These are phyloP conservation scores for Drosophila gaucha DNA, from an alignment of 2,888 invertebrate genomes.

Conservation along the genomic window DNA sequence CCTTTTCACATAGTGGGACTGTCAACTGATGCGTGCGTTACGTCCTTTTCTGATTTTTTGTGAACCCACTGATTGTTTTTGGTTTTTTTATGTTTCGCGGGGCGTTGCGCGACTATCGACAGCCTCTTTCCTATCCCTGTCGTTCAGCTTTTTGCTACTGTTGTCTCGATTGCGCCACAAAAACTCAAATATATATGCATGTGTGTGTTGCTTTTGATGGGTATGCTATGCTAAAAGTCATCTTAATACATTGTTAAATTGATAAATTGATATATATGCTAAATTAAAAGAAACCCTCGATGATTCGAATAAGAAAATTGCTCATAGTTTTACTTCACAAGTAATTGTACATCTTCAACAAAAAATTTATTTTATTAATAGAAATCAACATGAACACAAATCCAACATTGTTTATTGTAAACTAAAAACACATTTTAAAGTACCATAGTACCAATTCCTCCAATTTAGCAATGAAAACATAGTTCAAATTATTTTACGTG, in stretches of 20 bases:
- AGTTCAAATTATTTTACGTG: too few species aligned
- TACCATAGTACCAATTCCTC: too few species aligned
- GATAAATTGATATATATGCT: conserved; percentile 6
- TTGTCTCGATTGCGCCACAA: conserved; percentile 31
- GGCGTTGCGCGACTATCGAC: conserved; percentile 22
- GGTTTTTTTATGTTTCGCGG: conserved; percentile 6
- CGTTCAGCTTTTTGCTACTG: conserved; percentile 7
- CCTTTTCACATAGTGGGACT: conserved; percentile 35
- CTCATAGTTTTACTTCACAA: too few species aligned
- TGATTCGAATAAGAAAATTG: too few species aligned
- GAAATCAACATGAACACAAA: background rate
- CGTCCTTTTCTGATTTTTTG: conserved; percentile 67
- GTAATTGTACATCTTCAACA: too few species aligned
- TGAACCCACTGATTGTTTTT: conserved; percentile 43
- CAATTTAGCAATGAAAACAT: too few species aligned
- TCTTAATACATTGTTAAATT: conserved; percentile 9
- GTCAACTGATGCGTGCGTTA: conserved; percentile 55
- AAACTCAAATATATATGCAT: conserved; percentile 16
- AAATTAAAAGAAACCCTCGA: background rate
- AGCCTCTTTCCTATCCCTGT: too few species aligned
- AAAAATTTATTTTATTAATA: background rate
- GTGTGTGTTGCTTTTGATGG: background rate
- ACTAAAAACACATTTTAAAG: too few species aligned
- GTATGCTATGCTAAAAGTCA: conserved; percentile 1
- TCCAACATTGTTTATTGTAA: background rate